Percentiles rank a stretch among this genome's conserved stretches.
phyloP scores from a whole-genome alignment of 1,140 invertebrate genomes.

The Chrysomallon squamiferum region DNA sequence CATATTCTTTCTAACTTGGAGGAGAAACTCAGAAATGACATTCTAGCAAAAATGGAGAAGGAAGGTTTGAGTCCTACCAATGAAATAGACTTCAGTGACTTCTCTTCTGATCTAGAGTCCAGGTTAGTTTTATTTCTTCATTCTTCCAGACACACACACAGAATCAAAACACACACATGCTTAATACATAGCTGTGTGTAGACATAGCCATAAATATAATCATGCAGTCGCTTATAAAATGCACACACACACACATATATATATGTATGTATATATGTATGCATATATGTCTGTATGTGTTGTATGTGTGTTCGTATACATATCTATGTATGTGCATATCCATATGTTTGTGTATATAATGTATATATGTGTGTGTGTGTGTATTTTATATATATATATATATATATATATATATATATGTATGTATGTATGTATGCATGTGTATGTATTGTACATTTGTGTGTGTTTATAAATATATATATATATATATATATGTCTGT shows the following conservation, averaged over 20 bases:
- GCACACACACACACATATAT: no score
- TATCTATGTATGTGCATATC: not conserved
- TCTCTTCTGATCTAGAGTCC: constrained; percentile 40
- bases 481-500: no score
- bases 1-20: constrained; percentile 55
- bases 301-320: not conserved
- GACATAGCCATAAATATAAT: not conserved
- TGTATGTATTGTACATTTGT: no score
- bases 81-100: constrained; percentile 45
- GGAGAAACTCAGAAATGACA: constrained; percentile 45
- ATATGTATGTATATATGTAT: no score
- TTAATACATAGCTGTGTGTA: not conserved
- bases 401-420: not conserved
- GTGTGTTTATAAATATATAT: no score
- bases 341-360: not conserved
- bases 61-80: constrained; percentile 23
- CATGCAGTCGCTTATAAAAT: no score
- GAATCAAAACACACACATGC: not conserved
- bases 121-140: constrained; percentile 48
- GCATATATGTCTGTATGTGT: not conserved
- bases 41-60: constrained; percentile 42
- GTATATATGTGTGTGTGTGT: constrained; percentile 3
- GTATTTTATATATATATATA: not conserved
- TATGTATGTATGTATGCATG: no score
- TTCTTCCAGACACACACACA: no score